phyloP scores from a whole-genome alignment of 1,140 invertebrate species.

The Apis mellifera region Amel_HAv3.1 CM009942.2:11477001-11477500 shows the following conservation, averaged over 20 bases:
- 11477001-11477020: not conserved
- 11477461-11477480: constrained; percentile 53
- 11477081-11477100: constrained; percentile 50
- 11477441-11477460: constrained; percentile 60
- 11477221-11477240: constrained; percentile 10
- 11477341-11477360: not conserved
- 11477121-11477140: constrained; percentile 53
- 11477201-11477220: not conserved
- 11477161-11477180: not conserved
- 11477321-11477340: constrained; percentile 12
- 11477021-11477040: constrained; percentile 4
- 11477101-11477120: constrained; percentile 43
- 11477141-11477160: not conserved
- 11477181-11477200: not conserved
- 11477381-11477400: constrained; percentile 66
- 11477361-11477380: constrained; percentile 60
- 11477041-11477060: constrained; percentile 19
- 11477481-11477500: constrained; percentile 58
- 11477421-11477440: constrained; percentile 61
- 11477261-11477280: not conserved
- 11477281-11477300: not conserved
- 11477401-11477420: constrained; percentile 71
- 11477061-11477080: constrained; percentile 37
- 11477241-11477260: too few relatives aligned
- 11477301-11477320: constrained; percentile 3